phyloP scores from a whole-genome alignment of 2,113 vertebrate genomes.

The Indicator maculatus region DNA sequence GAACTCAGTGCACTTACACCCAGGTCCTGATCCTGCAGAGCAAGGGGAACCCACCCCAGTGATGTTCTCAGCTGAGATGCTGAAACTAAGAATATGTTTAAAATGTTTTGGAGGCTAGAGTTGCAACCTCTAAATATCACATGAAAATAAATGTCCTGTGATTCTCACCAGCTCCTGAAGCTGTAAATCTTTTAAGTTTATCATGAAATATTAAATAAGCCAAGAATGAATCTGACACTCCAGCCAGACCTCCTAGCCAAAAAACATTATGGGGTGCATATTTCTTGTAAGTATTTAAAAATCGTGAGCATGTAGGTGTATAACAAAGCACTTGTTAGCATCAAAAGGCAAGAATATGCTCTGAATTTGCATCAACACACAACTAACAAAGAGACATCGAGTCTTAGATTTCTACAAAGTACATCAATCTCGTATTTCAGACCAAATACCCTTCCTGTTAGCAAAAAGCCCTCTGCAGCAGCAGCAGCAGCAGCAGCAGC shows the following conservation, averaged over 20 bases:
- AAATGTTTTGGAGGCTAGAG: neutral
- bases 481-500: neutral
- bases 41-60: neutral
- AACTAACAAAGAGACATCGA: neutral
- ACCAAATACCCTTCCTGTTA: neutral
- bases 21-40: constrained; percentile 31
- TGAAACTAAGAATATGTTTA: neutral
- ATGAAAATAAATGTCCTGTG: constrained; percentile 54
- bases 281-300: constrained; percentile 47
- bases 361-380: neutral
- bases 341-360: neutral
- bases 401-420: neutral
- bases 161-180: constrained; percentile 47
- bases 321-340: neutral
- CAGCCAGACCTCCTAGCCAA: constrained; percentile 1
- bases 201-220: constrained; percentile 57
- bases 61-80: neutral
- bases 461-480: neutral
- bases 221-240: constrained; percentile 20
- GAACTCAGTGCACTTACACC: neutral
- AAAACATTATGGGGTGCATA: neutral
- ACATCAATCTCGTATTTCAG: neutral
- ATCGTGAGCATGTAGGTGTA: neutral
- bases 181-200: constrained; percentile 72
- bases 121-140: constrained; percentile 51